phyloP scores from a whole-genome alignment of 1,140 invertebrate genomes.

The Micrasema minimum region DNA sequence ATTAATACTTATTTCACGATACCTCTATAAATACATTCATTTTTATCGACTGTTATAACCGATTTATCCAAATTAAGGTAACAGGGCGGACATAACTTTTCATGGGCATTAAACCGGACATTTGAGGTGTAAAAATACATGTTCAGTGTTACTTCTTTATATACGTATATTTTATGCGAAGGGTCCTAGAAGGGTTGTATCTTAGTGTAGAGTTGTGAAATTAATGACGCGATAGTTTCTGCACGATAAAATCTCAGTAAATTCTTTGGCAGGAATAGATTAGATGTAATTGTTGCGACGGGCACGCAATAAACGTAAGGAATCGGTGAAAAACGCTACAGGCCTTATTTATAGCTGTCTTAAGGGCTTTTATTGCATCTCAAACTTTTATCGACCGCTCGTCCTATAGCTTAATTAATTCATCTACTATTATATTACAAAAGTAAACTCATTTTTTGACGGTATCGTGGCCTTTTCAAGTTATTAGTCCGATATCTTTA shows the following conservation, averaged over 20 bases:
- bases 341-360: constrained; percentile 38
- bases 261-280: constrained; percentile 47
- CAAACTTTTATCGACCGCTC: constrained; percentile 22
- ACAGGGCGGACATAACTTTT: background rate
- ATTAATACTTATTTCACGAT: too few species aligned
- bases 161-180: constrained; percentile 28
- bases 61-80: too few species aligned
- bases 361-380: constrained; percentile 37
- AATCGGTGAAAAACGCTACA: constrained; percentile 37
- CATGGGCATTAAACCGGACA: background rate
- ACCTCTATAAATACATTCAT: too few species aligned
- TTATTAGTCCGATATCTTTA: too few species aligned
- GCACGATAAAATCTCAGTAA: constrained; percentile 48
- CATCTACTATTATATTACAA: background rate
- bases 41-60: too few species aligned
- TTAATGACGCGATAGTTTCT: constrained; percentile 47
- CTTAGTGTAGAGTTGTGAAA: constrained; percentile 40
- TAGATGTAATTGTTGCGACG: constrained; percentile 44
- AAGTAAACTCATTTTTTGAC: too few species aligned
- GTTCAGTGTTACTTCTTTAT: constrained; percentile 27
- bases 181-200: constrained; percentile 5
- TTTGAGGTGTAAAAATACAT: constrained; percentile 35
- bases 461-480: too few species aligned
- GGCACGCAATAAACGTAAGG: constrained; percentile 37
- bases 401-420: constrained; percentile 30